Evolutionary conservation across 1,140 invertebrate genomes (phyloP), one percentile per base, ranked within the genome.

Genomic region (Drosophila micromelanica): DNA sequence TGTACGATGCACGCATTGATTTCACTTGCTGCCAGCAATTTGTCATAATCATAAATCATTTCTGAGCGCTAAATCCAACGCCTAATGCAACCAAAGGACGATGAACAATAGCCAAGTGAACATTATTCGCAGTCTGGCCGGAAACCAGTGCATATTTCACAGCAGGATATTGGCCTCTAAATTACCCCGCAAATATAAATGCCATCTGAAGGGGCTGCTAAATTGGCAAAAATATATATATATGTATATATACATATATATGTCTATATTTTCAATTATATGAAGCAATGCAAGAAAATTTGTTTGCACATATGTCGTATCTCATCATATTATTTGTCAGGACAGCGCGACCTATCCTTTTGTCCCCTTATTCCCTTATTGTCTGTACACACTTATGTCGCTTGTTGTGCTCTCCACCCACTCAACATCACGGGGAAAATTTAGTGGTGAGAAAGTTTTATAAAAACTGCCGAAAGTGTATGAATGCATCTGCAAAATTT

Each of bases 271-370:
- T 90, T 91, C 90, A 91, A 87, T 90, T 91, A 91, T 91, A 70
- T 77, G 68, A 77, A 85, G 85, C 80, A 86, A 68, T 79, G 76
- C 85, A 80, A 17, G 64, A 68, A 89, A 89, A 90, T 72, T 84
- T 91, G 90, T 91, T 91, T 91, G 86, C 90, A 91, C 90, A 91
- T 91, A 91, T 91, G 90, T 91, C 90, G 90, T 89, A 90, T 91
- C 90, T 91, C 90, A 91, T 91, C 90, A 89, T 85, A 91, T 90
- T 85, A 91, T 91, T 91, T 90, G 82, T 90, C 89, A 62, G 48
- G 57, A 42, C 15, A 37, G 65, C 30, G 46, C 17, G 77, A 68
- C 85, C 68, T 77, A 90, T 90, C 86, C 85, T 86, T 90, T 84
- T 85, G 75, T 87, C 48, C 17, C 8, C 48, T 54, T 5, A 11